Base-by-base conservation (phyloP, 2,113 vertebrate genomes). In the Salvator merianae region DNA sequence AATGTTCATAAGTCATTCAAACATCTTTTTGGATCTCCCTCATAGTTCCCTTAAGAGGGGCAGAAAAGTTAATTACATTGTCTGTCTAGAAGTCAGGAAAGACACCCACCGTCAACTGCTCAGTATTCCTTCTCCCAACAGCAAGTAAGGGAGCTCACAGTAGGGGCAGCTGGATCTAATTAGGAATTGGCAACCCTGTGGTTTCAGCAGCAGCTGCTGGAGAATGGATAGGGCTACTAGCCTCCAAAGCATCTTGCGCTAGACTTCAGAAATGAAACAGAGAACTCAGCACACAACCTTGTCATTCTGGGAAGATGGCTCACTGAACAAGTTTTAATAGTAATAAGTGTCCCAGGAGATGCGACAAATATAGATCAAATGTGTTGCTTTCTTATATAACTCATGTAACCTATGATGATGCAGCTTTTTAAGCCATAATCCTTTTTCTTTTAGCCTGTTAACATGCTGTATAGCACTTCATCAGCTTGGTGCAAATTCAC, bases 131-230 rank as follows among this genome's bases (percentile, higher is more conserved):
- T 93, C 88, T 95, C 92, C 90, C 94, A 93, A 94, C 18, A 91
- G 86, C 79, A 92, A 93, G 91, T 89, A 92, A 93, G 91, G 89
- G 93, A 93, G 89, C 91, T 94, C 89, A 1, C 91, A 94, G 91
- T 63, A 81, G 88, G 93, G 94, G 93, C 94, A 96, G 95, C 95
- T 96, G 95, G 93, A 94, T 95, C 95, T 96, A 96, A 95, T 95
- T 95, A 96, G 92, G 93, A 94, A 92, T 93, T 93, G 93, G 94
- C 92, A 94, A 90, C 82, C 84, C 91, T 92, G 93, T 92, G 92
- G 94, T 94, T 96, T 95, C 83, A 79, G 94, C 93, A 94, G 90
- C 94, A 94, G 90, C 96, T 95, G 95, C 93, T 93, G 90, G 88
- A 90, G 93, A 95, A 94, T 89, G 93, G 94, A 93, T 94, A 95